phyloP scores from a whole-genome alignment of 2,113 vertebrate genomes.

The Brevimyrus niger region DNA sequence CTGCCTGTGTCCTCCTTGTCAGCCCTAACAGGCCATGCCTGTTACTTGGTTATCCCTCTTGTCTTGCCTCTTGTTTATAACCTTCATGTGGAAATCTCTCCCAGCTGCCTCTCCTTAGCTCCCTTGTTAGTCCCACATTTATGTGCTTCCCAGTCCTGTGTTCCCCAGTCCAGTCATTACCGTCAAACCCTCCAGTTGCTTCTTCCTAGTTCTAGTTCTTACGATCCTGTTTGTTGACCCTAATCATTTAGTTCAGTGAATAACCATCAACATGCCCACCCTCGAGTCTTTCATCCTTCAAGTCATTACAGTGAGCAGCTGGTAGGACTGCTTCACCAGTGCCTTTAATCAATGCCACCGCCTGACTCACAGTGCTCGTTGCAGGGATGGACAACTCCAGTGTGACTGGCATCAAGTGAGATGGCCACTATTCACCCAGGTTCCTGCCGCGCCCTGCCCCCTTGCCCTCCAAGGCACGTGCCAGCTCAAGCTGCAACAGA shows the following conservation, averaged over 20 bases:
- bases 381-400: background rate
- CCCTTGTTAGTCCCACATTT: background rate
- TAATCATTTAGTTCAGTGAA: background rate
- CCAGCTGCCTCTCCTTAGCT: background rate
- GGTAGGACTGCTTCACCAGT: background rate
- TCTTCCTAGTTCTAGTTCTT: background rate
- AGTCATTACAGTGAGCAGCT: background rate
- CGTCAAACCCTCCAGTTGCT: background rate
- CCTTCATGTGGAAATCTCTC: background rate
- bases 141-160: background rate
- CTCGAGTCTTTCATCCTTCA: background rate
- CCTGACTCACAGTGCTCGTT: background rate
- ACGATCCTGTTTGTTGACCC: background rate
- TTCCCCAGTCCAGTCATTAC: background rate
- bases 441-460: slow-evolving; percentile 28
- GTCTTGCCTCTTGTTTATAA: background rate
- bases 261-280: background rate
- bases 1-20: background rate
- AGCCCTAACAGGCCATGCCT: background rate
- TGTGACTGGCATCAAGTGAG: background rate
- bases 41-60: background rate
- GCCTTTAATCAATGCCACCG: background rate
- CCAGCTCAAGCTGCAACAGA: slow-evolving; percentile 56
- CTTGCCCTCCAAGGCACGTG: slow-evolving; percentile 44
- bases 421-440: background rate